Evolutionary conservation across 2,113 vertebrate genomes (phyloP), one percentile per base, ranked within the genome.

Genomic region (Chamaetylas fuelleborni): DNA sequence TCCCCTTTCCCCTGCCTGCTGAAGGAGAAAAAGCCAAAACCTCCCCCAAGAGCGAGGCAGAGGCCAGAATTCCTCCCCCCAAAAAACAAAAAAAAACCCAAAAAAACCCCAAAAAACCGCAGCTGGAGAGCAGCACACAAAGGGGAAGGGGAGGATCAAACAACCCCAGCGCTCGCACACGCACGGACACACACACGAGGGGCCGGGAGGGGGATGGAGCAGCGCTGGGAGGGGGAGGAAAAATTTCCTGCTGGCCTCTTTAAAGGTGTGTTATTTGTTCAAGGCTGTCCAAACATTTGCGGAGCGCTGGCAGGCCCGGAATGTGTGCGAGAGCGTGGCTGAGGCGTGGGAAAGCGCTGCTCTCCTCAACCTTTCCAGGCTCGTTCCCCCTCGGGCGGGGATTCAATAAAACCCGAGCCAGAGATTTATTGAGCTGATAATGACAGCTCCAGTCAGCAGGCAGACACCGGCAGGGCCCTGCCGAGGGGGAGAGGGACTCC

Each of bases 261-360:
- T 98, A 98, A 99, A 99, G 99, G 99, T 99, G 98, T 99, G 98
- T 98, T 99, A 98, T 99, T 99, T 99, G 99, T 99, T 99, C 98
- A 98, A 98, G 98, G 98, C 98, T 99, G 98, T 99, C 98, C 98
- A 99, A 99, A 99, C 99, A 99, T 99, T 99, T 99, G 99, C 98
- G 95, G 98, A 99, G 98, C 79, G 96, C 98, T 98, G 98, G 99
- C 98, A 98, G 98, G 97, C 98, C 87, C 98, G 98, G 99, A 99
- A 99, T 99, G 98, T 97, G 98, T 96, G 98, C 98, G 98, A 97
- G 98, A 98, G 98, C 97, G 96, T 95, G 98, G 98, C 98, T 96
- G 96, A 98, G 98, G 98, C 99, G 99, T 99, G 99, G 98, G 99
- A 99, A 99, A 99, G 98, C 98, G 85, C 98, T 99, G 98, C 98